Evolutionary conservation across 2,113 vertebrate species (phyloP).

Genomic region (Buteo buteo): DNA sequence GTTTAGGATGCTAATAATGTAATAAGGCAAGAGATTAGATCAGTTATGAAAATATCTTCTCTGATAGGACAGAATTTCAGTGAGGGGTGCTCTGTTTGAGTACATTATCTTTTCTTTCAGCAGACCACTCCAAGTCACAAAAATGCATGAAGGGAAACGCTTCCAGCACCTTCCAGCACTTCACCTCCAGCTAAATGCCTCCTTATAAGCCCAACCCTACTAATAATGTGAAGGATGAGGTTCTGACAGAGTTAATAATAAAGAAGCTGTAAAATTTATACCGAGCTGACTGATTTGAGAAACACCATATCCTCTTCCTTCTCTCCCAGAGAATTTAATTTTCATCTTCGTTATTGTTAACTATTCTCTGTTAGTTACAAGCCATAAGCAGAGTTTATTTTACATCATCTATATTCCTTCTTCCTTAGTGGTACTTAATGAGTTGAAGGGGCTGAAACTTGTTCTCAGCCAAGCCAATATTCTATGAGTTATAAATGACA

Average conservation of each 20-base stretch:
- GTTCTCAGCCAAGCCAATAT: slow-evolving; percentile 62
- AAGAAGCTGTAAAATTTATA: not conserved
- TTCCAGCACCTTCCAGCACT: not conserved
- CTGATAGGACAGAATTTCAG: not conserved
- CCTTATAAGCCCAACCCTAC: not conserved
- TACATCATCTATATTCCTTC: not conserved
- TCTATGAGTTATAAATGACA: slow-evolving; percentile 74
- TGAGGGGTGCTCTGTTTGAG: not conserved
- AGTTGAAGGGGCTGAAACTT: slow-evolving; percentile 63
- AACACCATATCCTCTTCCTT: not conserved
- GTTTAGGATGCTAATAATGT: not conserved
- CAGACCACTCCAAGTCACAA: not conserved
- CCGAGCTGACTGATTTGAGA: not conserved
- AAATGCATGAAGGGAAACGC: not conserved
- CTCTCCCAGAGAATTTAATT: not conserved
- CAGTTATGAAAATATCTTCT: not conserved
- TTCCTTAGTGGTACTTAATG: slow-evolving; percentile 54
- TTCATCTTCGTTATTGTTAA: slow-evolving; percentile 2
- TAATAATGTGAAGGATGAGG: not conserved
- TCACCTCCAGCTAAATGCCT: not conserved
- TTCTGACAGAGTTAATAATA: not conserved
- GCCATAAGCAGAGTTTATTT: slow-evolving; percentile 30
- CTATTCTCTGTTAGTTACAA: not conserved
- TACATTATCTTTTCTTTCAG: not conserved
- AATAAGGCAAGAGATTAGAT: not conserved